These are phyloP conservation scores for Ceratosolen solmsi DNA, from an alignment of 1,140 invertebrate genomes.

Conservation along the genomic window DNA sequence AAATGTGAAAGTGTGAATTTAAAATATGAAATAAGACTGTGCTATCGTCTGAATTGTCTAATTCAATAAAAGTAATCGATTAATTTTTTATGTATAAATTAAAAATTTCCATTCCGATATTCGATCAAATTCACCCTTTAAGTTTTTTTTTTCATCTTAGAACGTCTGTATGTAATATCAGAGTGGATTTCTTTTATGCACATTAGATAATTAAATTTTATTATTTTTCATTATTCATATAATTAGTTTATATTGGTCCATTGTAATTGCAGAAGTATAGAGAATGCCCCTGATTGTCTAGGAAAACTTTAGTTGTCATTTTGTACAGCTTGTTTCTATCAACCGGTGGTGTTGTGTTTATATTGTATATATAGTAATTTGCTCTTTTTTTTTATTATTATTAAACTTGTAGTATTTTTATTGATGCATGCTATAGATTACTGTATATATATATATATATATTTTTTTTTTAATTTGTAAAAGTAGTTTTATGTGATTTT, in stretches of 20 bases:
- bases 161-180: constrained; percentile 1
- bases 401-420: background rate
- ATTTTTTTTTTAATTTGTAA: no score
- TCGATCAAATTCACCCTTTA: constrained; percentile 12
- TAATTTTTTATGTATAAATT: constrained; percentile 5
- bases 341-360: constrained; percentile 20
- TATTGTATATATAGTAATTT: background rate
- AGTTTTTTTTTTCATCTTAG: constrained; percentile 21
- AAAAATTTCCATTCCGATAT: constrained; percentile 21
- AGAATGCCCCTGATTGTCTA: background rate
- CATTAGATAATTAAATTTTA: background rate
- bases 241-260: background rate
- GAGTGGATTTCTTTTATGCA: constrained; percentile 9
- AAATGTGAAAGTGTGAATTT: constrained; percentile 1
- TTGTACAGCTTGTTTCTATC: constrained; percentile 36
- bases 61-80: constrained; percentile 16
- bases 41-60: background rate
- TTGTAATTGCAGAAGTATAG: constrained; percentile 2
- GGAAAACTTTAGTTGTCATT: no score
- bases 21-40: background rate
- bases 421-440: background rate
- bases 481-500: no score
- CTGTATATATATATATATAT: no score
- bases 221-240: background rate
- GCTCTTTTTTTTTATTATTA: background rate